Conservation (phyloP, 92 coral and sea anemone species). For the Nematostella vectensis region DNA sequence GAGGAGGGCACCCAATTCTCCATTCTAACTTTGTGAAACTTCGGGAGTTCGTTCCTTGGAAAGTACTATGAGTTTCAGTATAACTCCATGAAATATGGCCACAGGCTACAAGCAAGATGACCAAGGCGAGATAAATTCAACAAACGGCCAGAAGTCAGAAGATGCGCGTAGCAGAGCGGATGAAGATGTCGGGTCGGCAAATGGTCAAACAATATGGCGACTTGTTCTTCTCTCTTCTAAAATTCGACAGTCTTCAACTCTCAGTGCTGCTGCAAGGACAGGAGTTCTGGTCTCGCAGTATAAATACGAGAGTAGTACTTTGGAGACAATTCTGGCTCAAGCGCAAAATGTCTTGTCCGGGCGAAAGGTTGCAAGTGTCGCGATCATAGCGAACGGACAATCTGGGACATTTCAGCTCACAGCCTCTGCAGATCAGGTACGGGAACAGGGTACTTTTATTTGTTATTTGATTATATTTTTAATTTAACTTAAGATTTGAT, state of each 20-base stretch:
- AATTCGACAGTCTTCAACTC: constrained; percentile 77
- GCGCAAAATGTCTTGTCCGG: constrained; percentile 60
- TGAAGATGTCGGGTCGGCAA: constrained; percentile 19
- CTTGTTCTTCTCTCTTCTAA: constrained; percentile 89
- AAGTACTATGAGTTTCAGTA: too few relatives aligned
- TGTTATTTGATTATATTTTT: background rate
- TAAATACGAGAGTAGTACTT: constrained; percentile 60
- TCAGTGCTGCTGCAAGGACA: constrained; percentile 56
- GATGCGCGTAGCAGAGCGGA: constrained; percentile 22
- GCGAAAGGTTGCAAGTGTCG: constrained; percentile 71
- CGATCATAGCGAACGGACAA: constrained; percentile 85
- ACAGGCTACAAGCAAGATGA: constrained; percentile 27
- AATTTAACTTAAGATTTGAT: background rate
- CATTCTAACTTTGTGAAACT: too few relatives aligned
- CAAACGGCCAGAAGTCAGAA: constrained; percentile 23
- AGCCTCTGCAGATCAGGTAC: constrained; percentile 45
- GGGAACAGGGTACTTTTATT: constrained; percentile 6
- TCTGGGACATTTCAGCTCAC: constrained; percentile 71
- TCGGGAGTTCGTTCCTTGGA: too few relatives aligned
- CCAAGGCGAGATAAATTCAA: constrained; percentile 27
- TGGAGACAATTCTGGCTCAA: constrained; percentile 62
- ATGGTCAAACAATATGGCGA: constrained; percentile 42
- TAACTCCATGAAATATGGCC: constrained; percentile 22
- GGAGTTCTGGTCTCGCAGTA: constrained; percentile 69
- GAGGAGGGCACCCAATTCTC: too few relatives aligned